Evolutionary conservation across 2,888 invertebrate genomes (phyloP).

Genomic region (Drosophila niveifrons): DNA sequence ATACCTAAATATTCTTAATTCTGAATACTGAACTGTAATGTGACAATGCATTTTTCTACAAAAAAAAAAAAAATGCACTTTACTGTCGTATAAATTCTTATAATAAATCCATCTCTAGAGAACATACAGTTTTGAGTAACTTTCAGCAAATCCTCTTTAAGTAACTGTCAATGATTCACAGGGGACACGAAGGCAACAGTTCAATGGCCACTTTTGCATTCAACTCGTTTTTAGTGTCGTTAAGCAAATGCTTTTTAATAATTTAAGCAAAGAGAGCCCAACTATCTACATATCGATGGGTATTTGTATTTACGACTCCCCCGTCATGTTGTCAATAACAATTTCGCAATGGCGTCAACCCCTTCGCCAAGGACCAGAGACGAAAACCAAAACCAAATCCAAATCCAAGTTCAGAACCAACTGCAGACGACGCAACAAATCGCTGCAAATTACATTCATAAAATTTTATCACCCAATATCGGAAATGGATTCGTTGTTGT

Average conservation of each 20-base stretch:
- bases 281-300: slow-evolving; percentile 35
- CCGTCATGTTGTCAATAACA: slow-evolving; percentile 75
- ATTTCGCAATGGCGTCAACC: slow-evolving; percentile 71
- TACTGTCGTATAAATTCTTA: not conserved
- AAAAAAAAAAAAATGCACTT: not conserved
- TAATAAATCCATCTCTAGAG: not conserved
- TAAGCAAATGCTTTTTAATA: slow-evolving; percentile 74
- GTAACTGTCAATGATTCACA: slow-evolving; percentile 5
- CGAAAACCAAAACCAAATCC: not conserved
- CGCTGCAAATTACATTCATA: slow-evolving; percentile 81
- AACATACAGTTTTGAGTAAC: not conserved
- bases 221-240: slow-evolving; percentile 51
- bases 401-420: not conserved
- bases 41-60: no score
- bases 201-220: slow-evolving; percentile 41
- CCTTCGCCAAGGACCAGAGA: slow-evolving; percentile 15
- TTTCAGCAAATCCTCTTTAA: not conserved
- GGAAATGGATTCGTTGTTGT: slow-evolving; percentile 77
- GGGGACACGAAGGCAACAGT: slow-evolving; percentile 25
- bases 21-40: no score
- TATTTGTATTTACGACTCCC: slow-evolving; percentile 74
- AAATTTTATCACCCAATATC: slow-evolving; percentile 82
- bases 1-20: no score
- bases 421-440: slow-evolving; percentile 69
- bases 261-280: slow-evolving; percentile 62